phyloP scores from a whole-genome alignment of 2,888 invertebrate genomes.

The Desoria tigrina region DNA sequence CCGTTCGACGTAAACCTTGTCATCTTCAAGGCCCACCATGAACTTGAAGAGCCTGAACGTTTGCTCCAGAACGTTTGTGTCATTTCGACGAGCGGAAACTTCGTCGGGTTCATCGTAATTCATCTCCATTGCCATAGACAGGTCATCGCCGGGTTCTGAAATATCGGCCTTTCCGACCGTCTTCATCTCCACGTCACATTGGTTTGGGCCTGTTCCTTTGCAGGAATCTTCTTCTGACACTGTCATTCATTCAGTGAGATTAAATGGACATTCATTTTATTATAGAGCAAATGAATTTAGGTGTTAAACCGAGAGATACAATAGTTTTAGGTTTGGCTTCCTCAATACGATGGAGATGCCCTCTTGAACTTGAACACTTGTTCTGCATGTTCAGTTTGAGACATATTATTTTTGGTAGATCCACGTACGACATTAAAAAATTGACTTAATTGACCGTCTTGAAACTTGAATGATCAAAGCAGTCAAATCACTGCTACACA shows the following conservation, averaged over 20 bases:
- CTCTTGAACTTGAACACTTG: too few relatives aligned
- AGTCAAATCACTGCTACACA: too few relatives aligned
- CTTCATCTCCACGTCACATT: not conserved
- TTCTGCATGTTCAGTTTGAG: too few relatives aligned
- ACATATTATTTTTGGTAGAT: too few relatives aligned
- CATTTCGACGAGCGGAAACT: not conserved
- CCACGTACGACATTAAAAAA: too few relatives aligned
- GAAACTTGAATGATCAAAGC: too few relatives aligned
- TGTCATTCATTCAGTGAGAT: not conserved
- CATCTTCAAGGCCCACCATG: not conserved
- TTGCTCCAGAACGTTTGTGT: not conserved
- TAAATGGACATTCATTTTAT: not conserved
- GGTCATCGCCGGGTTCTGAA: not conserved
- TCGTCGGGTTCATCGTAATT: not conserved
- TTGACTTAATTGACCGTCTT: too few relatives aligned
- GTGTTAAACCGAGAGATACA: too few relatives aligned
- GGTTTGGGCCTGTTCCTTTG: not conserved
- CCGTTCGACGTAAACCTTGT: not conserved
- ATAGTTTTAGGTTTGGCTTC: too few relatives aligned
- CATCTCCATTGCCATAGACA: not conserved
- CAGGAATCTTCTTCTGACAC: slow-evolving; percentile 4
- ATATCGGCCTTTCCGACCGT: not conserved
- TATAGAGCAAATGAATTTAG: not conserved
- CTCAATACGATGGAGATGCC: too few relatives aligned
- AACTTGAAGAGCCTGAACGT: slow-evolving; percentile 10